Evolutionary conservation across 2,888 invertebrate genomes (phyloP).

Genomic region (Stenodema calcarata): DNA sequence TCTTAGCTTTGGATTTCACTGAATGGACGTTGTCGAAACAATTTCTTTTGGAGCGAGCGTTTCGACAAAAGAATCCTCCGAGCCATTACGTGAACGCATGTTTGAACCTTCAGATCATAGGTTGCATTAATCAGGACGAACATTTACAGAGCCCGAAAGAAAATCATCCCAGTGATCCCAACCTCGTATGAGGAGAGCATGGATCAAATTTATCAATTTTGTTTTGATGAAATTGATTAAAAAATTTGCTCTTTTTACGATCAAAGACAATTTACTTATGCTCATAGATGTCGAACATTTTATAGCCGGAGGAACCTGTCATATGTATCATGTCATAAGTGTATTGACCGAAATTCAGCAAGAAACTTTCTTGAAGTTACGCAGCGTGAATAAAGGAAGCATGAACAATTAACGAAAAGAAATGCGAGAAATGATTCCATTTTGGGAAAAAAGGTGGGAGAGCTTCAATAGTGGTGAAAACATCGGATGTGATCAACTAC

Average conservation of each 20-base stretch:
- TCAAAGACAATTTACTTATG: too few relatives aligned
- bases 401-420: neutral
- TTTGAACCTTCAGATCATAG: conserved; percentile 9
- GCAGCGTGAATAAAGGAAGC: conserved; percentile 16
- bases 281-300: too few relatives aligned
- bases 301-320: too few relatives aligned
- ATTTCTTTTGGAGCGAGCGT: conserved; percentile 15
- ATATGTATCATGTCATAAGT: neutral
- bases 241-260: too few relatives aligned
- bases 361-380: too few relatives aligned
- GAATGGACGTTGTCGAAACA: too few relatives aligned
- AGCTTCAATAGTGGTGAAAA: neutral
- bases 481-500: neutral
- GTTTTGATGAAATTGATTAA: too few relatives aligned
- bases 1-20: too few relatives aligned
- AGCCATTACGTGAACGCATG: neutral
- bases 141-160: too few relatives aligned
- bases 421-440: conserved; percentile 1
- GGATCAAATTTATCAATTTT: neutral
- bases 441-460: neutral
- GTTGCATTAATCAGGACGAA: neutral
- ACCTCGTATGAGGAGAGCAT: neutral
- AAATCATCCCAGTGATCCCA: too few relatives aligned
- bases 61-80: conserved; percentile 11
- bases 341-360: conserved; percentile 9